phyloP scores from a whole-genome alignment of 2,888 invertebrate species.

The Noctua comes region DNA sequence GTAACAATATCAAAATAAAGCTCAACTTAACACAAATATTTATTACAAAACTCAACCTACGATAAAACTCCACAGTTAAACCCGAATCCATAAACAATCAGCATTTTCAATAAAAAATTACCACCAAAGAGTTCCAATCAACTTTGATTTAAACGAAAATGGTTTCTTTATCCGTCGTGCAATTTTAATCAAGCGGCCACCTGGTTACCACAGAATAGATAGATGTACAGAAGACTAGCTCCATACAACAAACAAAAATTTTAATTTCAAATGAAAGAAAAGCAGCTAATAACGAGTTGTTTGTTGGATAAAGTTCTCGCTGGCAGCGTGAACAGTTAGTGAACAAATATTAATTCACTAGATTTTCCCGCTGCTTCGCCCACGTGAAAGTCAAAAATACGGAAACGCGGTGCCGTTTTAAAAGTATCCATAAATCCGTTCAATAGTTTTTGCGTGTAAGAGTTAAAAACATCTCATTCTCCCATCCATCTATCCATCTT shows the following conservation, averaged over 20 bases:
- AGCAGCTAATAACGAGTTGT: not conserved
- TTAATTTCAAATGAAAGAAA: not conserved
- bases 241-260: not conserved
- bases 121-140: conserved; percentile 54
- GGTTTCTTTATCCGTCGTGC: conserved; percentile 60
- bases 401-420: not conserved
- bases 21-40: not conserved
- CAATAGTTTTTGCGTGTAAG: not conserved
- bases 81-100: conserved; percentile 40
- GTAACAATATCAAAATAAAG: not conserved
- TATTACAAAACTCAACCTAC: not conserved
- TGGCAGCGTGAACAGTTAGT: not conserved
- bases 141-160: conserved; percentile 55
- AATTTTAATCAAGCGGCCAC: conserved; percentile 66
- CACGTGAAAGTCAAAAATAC: not conserved
- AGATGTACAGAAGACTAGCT: conserved; percentile 7
- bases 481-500: not conserved
- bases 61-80: conserved; percentile 8
- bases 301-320: not conserved
- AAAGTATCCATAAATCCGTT: not conserved
- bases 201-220: conserved; percentile 26
- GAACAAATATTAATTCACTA: not conserved
- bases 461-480: not conserved
- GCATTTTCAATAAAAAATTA: conserved; percentile 51
- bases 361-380: not conserved